Conservation (phyloP, 2,888 invertebrate genomes). For the Hemicrepidius hirtus region DNA sequence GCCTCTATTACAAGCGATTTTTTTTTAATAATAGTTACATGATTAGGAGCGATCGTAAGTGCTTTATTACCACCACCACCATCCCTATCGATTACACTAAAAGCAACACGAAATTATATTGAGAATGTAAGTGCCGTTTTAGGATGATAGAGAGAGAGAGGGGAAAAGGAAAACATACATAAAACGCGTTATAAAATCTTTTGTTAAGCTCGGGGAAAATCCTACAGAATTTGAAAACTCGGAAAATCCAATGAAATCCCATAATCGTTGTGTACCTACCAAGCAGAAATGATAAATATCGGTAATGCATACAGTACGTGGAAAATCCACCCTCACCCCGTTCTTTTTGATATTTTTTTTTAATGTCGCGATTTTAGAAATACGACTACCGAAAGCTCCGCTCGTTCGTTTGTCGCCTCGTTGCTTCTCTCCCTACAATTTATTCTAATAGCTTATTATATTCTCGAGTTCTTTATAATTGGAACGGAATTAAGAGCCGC, state of each 20-base stretch:
- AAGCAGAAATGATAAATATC: slow-evolving; percentile 24
- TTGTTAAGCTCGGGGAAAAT: slow-evolving; percentile 11
- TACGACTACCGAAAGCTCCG: slow-evolving; percentile 23
- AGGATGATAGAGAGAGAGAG: background rate
- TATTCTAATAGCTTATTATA: slow-evolving; percentile 45
- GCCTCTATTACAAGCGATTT: slow-evolving; percentile 12
- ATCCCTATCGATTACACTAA: slow-evolving; percentile 14
- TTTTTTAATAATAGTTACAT: slow-evolving; percentile 10
- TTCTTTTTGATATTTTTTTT: slow-evolving; percentile 5
- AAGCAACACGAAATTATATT: slow-evolving; percentile 8
- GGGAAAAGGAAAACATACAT: background rate
- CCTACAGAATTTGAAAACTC: slow-evolving; percentile 14
- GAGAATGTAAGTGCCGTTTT: slow-evolving; percentile 1
- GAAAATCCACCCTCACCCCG: background rate
- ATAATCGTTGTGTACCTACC: slow-evolving; percentile 18
- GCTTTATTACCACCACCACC: slow-evolving; percentile 20
- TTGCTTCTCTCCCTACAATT: slow-evolving; percentile 35
- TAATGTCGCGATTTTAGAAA: slow-evolving; percentile 14
- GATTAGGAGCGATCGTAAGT: slow-evolving; percentile 27
- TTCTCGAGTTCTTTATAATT: slow-evolving; percentile 44
- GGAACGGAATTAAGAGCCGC: slow-evolving; percentile 39
- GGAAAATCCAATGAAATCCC: slow-evolving; percentile 25
- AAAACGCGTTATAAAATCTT: slow-evolving; percentile 21
- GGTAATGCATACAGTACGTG: background rate
- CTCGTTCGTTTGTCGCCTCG: slow-evolving; percentile 27